These are phyloP conservation scores for Ophiothrix spiculata DNA, from an alignment of 35 echinoderm and acorn worm species.

Conservation along the genomic window DNA sequence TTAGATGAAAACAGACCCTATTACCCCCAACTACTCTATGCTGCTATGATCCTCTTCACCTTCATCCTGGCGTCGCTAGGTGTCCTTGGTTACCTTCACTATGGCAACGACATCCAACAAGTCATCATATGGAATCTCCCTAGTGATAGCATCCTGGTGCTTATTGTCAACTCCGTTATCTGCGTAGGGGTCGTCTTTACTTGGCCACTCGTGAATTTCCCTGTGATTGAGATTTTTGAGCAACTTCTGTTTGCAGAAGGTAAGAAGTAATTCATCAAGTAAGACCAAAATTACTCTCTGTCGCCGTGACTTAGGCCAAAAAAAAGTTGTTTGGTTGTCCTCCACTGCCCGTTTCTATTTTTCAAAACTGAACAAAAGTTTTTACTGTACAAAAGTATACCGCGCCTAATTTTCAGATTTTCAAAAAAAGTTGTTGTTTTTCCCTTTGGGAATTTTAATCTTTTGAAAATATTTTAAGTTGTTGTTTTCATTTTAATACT, in stretches of 20 bases:
- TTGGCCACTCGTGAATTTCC: conserved; percentile 83
- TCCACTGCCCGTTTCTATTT: no score
- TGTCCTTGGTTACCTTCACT: conserved; percentile 72
- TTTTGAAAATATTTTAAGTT: no score
- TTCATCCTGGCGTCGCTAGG: conserved; percentile 62
- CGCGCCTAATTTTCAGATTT: no score
- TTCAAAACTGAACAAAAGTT: no score
- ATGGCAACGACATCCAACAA: conserved; percentile 56
- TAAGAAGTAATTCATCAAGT: no score
- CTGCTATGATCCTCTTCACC: conserved; percentile 64
- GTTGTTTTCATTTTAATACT: no score
- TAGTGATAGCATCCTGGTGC: neutral
- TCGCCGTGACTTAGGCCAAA: no score
- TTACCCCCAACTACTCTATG: conserved; percentile 74
- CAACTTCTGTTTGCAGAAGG: conserved; percentile 52
- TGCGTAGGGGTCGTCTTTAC: conserved; percentile 77
- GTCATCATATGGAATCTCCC: conserved; percentile 78
- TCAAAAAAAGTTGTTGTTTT: no score
- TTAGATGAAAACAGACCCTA: conserved; percentile 70
- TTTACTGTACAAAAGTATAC: no score
- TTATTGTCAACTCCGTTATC: conserved; percentile 41
- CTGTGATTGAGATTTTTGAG: conserved; percentile 78
- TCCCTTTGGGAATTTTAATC: no score
- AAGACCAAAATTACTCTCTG: no score
- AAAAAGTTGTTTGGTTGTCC: neutral